Conservation (phyloP, 2,888 invertebrate genomes). For the Euproctis similis region DNA sequence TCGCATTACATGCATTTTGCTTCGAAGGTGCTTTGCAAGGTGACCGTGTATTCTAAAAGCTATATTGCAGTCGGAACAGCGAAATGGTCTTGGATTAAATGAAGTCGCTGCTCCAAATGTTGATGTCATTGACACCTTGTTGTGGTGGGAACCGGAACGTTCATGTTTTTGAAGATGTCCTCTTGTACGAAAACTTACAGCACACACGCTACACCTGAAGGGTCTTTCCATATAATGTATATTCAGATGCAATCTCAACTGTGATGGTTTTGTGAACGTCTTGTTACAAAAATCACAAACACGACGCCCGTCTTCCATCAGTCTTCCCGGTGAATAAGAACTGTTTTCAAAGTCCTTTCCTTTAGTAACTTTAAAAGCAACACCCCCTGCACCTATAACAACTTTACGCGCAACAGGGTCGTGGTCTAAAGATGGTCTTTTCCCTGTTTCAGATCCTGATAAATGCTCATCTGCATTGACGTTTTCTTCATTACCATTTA, state of each 20-base stretch:
- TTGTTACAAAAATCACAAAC: constrained; percentile 92
- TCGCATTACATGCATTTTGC: constrained; percentile 96
- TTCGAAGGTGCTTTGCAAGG: constrained; percentile 95
- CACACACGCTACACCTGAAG: constrained; percentile 93
- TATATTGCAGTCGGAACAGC: constrained; percentile 96
- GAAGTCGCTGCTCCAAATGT: constrained; percentile 90
- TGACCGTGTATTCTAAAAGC: constrained; percentile 98
- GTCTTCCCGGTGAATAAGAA: constrained; percentile 68
- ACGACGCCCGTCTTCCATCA: constrained; percentile 84
- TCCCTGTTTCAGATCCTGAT: constrained; percentile 48
- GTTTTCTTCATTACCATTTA: constrained; percentile 44
- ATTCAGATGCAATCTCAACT: constrained; percentile 93
- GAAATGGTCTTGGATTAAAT: constrained; percentile 95
- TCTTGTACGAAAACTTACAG: constrained; percentile 91
- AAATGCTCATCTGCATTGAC: constrained; percentile 39
- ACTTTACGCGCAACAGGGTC: constrained; percentile 74
- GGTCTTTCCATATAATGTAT: constrained; percentile 96
- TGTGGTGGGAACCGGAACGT: constrained; percentile 92
- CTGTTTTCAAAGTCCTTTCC: constrained; percentile 66
- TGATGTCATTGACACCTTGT: constrained; percentile 92
- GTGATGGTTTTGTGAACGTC: constrained; percentile 93
- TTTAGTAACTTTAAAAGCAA: constrained; percentile 75
- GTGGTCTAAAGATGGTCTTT: constrained; percentile 52
- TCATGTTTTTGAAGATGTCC: constrained; percentile 96
- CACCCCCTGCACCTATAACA: constrained; percentile 79